Evolutionary conservation across 2,113 vertebrate species (phyloP), one percentile per base, ranked within the genome.

Genomic region (Pomatorhinus ruficollis): DNA sequence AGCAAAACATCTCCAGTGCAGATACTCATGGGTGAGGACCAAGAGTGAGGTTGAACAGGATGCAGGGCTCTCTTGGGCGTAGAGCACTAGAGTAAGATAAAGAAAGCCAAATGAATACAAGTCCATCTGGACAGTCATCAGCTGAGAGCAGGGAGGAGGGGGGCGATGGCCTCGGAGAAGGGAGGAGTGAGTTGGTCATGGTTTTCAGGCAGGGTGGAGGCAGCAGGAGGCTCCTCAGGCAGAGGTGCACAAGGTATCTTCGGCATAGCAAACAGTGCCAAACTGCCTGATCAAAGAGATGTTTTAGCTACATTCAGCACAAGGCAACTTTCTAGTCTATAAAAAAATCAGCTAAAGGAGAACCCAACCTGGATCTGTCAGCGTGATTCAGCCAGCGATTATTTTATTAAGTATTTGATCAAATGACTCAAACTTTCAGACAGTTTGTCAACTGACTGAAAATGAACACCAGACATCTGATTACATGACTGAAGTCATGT

Each of bases 341-440:
- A 72, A 94, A 83, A 65, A 89, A 89, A 72, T 56, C 44, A 89
- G 77, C 40, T 72, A 53, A 84, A 92, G 88, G 53, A 94, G 56
- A 94, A 92, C 11, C 80, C 65, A 89, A 31, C 60, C 72, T 71
- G 31, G 47, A 87, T 89, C 76, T 94, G 86, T 87, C 95, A 92
- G 89, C 30, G 3, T 68, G 86, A 90, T 90, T 94, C 76, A 93
- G 88, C 30, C 83, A 71, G 57, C 82, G 90, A 92, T 94, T 93
- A 87, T 94, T 96, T 90, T 86, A 71, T 84, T 53, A 69, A 92
- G 80, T 65, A 72, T 84, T 81, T 95, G 93, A 95, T 94, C 96
- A 93, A 94, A 96, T 89, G 80, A 92, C 72, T 96, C 83, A 89
- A 96, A 96, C 69, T 95, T 93, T 89, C 90, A 96, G 93, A 69